A percentile compares a stretch with the other conserved stretches of the same genome.
These are phyloP conservation scores for Sycophila texana DNA, from an alignment of 2,888 invertebrate genomes.

Conservation along the genomic window DNA sequence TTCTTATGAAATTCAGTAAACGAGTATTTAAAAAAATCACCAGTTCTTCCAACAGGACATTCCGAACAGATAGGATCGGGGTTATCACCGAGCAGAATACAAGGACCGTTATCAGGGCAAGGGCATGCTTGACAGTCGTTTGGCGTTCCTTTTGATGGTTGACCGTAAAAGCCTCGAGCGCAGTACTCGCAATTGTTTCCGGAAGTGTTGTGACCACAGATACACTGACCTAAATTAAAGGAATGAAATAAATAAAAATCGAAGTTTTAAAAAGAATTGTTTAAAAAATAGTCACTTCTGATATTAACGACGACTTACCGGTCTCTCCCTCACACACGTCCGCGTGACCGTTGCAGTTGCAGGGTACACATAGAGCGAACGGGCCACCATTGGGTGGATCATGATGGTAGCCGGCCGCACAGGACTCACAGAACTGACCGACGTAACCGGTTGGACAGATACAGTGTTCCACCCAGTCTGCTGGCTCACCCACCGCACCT, in stretches of 20 bases:
- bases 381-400: slow-evolving; percentile 94
- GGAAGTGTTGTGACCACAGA: slow-evolving; percentile 96
- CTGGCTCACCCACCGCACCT: slow-evolving; percentile 86
- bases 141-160: slow-evolving; percentile 87
- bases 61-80: slow-evolving; percentile 94
- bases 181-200: slow-evolving; percentile 97
- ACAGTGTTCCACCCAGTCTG: slow-evolving; percentile 96
- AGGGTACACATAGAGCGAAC: slow-evolving; percentile 95
- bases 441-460: slow-evolving; percentile 90
- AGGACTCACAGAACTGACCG: slow-evolving; percentile 98
- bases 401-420: slow-evolving; percentile 95
- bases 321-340: slow-evolving; percentile 97
- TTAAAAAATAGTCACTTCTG: neutral
- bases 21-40: slow-evolving; percentile 68
- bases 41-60: slow-evolving; percentile 95
- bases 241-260: neutral
- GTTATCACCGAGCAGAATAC: slow-evolving; percentile 84
- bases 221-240: slow-evolving; percentile 85
- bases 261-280: slow-evolving; percentile 8
- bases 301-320: slow-evolving; percentile 76
- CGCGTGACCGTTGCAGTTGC: slow-evolving; percentile 97
- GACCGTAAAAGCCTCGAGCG: slow-evolving; percentile 95
- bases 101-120: slow-evolving; percentile 95
- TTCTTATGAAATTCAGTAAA: neutral
- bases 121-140: slow-evolving; percentile 95